phyloP scores from a whole-genome alignment of 2,888 invertebrate genomes.

The Laothoe populi region DNA sequence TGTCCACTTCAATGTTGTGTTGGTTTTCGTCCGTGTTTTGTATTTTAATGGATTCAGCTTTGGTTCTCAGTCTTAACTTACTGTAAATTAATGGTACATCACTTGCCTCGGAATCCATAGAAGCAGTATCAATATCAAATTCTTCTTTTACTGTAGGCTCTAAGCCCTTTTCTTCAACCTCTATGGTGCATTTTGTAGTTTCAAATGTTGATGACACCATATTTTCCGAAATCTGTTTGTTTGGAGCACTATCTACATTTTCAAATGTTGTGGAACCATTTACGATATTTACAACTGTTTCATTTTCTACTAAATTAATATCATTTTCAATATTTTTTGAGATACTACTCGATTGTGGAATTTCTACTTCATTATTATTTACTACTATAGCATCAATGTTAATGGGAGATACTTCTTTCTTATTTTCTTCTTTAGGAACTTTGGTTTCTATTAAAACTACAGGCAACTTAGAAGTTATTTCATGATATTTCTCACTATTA shows the following conservation, averaged over 20 bases:
- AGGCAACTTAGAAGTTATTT: constrained; percentile 4
- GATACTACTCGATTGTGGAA: constrained; percentile 9
- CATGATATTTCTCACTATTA: constrained; percentile 1
- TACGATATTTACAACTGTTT: constrained; percentile 28
- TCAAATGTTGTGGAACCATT: constrained; percentile 35
- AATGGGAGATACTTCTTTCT: background rate
- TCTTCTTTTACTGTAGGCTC: constrained; percentile 35
- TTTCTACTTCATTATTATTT: constrained; percentile 7
- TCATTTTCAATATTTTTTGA: background rate
- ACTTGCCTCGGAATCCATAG: constrained; percentile 37
- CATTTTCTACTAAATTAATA: background rate
- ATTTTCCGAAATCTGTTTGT: background rate
- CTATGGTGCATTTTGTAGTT: background rate
- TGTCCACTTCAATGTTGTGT: constrained; percentile 39
- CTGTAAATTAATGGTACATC: constrained; percentile 27
- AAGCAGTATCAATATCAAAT: constrained; percentile 42
- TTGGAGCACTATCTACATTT: background rate
- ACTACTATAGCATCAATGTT: constrained; percentile 4
- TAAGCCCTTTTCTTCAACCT: background rate
- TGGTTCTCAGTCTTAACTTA: constrained; percentile 22
- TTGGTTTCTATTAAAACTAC: background rate
- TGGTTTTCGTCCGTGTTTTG: constrained; percentile 29
- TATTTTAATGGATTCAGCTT: constrained; percentile 17
- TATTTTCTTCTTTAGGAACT: background rate
- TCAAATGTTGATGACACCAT: background rate